Base-by-base conservation (phyloP, 1,140 invertebrate species). In the Zelostemma sp. region DNA sequence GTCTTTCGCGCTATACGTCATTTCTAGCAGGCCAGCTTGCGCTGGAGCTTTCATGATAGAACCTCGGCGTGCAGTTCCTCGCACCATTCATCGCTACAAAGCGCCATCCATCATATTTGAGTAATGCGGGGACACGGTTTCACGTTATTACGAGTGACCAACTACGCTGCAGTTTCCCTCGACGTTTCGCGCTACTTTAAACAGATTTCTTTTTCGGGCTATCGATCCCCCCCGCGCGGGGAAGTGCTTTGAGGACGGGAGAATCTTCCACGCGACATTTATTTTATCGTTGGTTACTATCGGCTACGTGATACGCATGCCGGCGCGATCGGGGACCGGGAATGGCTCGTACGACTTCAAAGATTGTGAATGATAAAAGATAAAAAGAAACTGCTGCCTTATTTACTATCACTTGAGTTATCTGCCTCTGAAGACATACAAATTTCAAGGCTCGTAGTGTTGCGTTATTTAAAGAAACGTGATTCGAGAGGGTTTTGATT, bases 91-190 rank as follows among this genome's bases (percentile, higher is more conserved):
- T 16, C 47, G 58, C 62, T 53, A 71, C 62, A 71, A 65, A 76
- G 71, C 61, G 45, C 73, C 68, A 81, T 81, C 78, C 75, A 81
- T 80, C 80, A 81, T 74, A 68, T 76, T 76, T 75, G 79, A 81
- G 76, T 80, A 80, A 81, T 78, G 75, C 74, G 69, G 73, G 70
- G 69, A 80, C 73, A 77, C 69, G 74, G 74, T 80, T 81, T 69
- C 74, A 64, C 74, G 62, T 80, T 78, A 78, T 79, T 71, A 59
- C 62, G 51, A 65, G 55, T 66, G 58, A 47, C 62, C 62, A 45
- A 47, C 43, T 25, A 62, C 47, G 35, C 49, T 11, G 68, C 61
- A 62, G 61, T 59, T 55, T 58, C 48, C 16, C 43, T 1, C 35
- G 31, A 57, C 15, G 28, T 17, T 35, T 11, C 16, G 55, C 50